These are phyloP conservation scores for Echeneis naucrates DNA, from an alignment of 2,797 vertebrate genomes.

Conservation along the genomic window DNA sequence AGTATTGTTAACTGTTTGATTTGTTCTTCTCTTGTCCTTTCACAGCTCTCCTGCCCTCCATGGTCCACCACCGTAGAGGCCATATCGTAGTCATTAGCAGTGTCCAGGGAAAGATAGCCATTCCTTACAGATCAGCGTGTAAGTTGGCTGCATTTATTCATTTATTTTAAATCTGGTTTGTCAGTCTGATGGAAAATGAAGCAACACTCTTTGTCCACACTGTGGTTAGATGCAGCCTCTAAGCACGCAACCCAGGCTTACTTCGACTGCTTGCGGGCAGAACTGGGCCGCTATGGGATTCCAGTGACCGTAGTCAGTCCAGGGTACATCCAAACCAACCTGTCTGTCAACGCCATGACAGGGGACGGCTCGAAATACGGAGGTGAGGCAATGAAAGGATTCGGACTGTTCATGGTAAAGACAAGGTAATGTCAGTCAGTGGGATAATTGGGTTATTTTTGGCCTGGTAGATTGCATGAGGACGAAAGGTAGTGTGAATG, in stretches of 20 bases:
- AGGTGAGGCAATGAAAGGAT: conserved; percentile 81
- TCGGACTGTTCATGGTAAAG: background rate
- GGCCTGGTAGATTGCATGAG: background rate
- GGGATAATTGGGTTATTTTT: background rate
- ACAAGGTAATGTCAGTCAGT: background rate
- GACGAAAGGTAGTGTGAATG: background rate
- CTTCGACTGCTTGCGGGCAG: conserved; percentile 95
- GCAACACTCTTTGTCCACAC: conserved; percentile 3
- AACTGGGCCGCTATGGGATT: conserved; percentile 86
- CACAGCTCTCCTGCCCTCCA: conserved; percentile 92
- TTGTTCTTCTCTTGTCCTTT: background rate
- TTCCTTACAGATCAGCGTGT: conserved; percentile 97
- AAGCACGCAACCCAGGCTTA: conserved; percentile 97
- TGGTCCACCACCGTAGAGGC: conserved; percentile 89
- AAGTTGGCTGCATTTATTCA: conserved; percentile 72
- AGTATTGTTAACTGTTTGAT: background rate
- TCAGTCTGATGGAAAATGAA: background rate
- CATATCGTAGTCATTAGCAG: conserved; percentile 95
- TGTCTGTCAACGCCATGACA: conserved; percentile 92
- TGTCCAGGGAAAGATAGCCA: conserved; percentile 94
- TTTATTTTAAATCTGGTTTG: background rate
- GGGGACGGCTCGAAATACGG: conserved; percentile 92
- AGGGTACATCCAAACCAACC: conserved; percentile 92
- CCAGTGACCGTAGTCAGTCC: conserved; percentile 93
- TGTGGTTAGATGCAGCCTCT: conserved; percentile 91